A percentile compares a stretch with the other conserved stretches of the same genome.
Evolutionary conservation across 2,888 invertebrate genomes (phyloP).

Genomic region (Agonopterix heracliana): DNA sequence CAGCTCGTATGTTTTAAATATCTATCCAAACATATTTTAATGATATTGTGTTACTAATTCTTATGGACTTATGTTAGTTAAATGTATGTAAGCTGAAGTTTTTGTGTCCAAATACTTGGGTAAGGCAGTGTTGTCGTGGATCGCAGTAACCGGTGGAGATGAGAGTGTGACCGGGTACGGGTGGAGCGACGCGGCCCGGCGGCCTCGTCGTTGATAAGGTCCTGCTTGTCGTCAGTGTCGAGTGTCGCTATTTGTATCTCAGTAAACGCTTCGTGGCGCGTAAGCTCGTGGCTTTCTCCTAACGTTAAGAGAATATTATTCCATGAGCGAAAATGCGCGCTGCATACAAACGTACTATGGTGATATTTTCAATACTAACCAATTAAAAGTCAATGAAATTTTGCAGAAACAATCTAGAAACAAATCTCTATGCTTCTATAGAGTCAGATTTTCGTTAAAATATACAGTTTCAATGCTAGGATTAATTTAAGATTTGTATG

Average conservation of each 20-base stretch:
- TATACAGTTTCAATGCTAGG: too few relatives aligned
- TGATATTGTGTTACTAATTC: slow-evolving; percentile 58
- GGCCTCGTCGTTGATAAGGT: slow-evolving; percentile 9
- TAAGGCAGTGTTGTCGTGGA: slow-evolving; percentile 13
- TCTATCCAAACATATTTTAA: slow-evolving; percentile 43
- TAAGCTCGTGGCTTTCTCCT: slow-evolving; percentile 46
- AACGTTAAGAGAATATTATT: too few relatives aligned
- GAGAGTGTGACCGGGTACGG: neutral
- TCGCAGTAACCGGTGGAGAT: neutral
- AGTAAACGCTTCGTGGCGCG: slow-evolving; percentile 16
- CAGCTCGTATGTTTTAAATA: slow-evolving; percentile 17
- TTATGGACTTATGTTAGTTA: slow-evolving; percentile 42
- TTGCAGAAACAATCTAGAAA: too few relatives aligned
- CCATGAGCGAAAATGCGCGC: too few relatives aligned
- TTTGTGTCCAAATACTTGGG: slow-evolving; percentile 22
- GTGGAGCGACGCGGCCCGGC: slow-evolving; percentile 1
- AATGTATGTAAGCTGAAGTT: slow-evolving; percentile 35
- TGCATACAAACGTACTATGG: too few relatives aligned
- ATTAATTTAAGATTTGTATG: too few relatives aligned
- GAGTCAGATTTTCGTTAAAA: too few relatives aligned
- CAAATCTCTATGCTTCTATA: too few relatives aligned
- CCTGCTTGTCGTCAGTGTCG: slow-evolving; percentile 27
- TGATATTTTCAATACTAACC: too few relatives aligned
- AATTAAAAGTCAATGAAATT: too few relatives aligned
- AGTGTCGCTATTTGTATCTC: slow-evolving; percentile 22